Evolutionary conservation across 2,113 vertebrate genomes (phyloP), one percentile per base, ranked within the genome.

Genomic region (Thalassarche chlororhynchos): DNA sequence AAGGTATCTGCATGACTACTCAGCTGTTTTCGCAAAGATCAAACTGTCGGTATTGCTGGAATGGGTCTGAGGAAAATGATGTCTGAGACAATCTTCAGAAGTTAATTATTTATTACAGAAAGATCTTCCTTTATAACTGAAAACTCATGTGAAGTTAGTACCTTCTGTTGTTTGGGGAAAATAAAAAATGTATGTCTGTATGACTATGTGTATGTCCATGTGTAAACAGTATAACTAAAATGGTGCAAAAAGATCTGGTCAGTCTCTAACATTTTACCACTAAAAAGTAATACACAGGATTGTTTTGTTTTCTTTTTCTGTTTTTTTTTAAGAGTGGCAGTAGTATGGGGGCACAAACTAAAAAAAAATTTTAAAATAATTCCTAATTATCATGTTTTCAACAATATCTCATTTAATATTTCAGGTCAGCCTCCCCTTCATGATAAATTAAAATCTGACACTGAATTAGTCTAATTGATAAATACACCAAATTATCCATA

Each of bases 401-500:
- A 17, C 3, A 76, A 49, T 57, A 49, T 57, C 21, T 72, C 17
- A 25, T 55, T 87, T 38, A 66, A 79, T 51, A 84, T 65, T 87
- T 92, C 36, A 38, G 8, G 61, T 87, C 60, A 78, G 24, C 28
- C 5, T 86, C 25, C 31, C 7, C 14, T 80, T 89, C 40, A 65
- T 21, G 12, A 69, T 31, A 54, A 92, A 94, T 79, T 72, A 79
- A 87, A 89, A 71, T 40, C 36, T 61, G 40, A 18, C 32, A 44
- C 20, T 65, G 65, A 87, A 68, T 87, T 84, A 85, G 21, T 78
- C 38, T 78, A 86, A 75, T 69, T 85, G 54, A 84, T 69, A 85
- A 77, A 83, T 80, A 36, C 12, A 47, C 5, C 5, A 57, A 92
- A 89, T 89, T 92, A 74, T 72, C 44, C 4, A 6, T 54, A 81